Conservation (phyloP, 2,888 invertebrate genomes). For the Mesorhabditis belari region DNA sequence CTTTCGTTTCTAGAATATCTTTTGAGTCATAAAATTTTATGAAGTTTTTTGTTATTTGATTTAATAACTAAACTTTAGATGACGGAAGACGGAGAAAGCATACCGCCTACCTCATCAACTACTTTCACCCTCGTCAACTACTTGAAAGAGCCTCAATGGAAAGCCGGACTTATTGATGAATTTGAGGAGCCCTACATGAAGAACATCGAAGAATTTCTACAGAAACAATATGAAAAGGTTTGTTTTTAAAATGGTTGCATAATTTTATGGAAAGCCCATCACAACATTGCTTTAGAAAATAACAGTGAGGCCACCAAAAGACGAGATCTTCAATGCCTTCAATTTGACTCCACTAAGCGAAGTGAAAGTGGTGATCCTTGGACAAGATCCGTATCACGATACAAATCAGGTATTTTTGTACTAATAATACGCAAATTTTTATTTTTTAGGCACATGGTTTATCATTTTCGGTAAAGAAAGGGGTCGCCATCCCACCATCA, state of each 20-base stretch:
- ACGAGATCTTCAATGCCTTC: conserved; percentile 56
- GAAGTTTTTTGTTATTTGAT: too few species aligned
- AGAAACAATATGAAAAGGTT: conserved; percentile 34
- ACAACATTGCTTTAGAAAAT: conserved; percentile 25
- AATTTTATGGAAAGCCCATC: not conserved
- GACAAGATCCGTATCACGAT: conserved; percentile 64
- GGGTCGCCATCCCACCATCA: conserved; percentile 60
- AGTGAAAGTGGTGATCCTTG: conserved; percentile 53
- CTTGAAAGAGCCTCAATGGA: conserved; percentile 13
- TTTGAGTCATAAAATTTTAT: too few species aligned
- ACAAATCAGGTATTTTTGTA: conserved; percentile 47
- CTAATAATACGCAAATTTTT: too few species aligned
- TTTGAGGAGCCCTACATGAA: conserved; percentile 51
- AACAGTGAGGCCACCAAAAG: conserved; percentile 54
- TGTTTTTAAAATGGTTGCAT: too few species aligned
- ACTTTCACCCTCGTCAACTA: not conserved
- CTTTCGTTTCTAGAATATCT: too few species aligned
- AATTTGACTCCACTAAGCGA: conserved; percentile 53
- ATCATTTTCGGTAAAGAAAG: conserved; percentile 63
- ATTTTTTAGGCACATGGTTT: conserved; percentile 63
- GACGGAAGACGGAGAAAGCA: not conserved
- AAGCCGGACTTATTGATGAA: conserved; percentile 32
- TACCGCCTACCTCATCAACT: not conserved
- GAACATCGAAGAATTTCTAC: conserved; percentile 46
- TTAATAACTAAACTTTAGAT: too few species aligned